Percentiles rank a stretch among this genome's conserved stretches.
Conservation (phyloP, 2,113 vertebrate genomes). For the Pantherophis guttatus region DNA sequence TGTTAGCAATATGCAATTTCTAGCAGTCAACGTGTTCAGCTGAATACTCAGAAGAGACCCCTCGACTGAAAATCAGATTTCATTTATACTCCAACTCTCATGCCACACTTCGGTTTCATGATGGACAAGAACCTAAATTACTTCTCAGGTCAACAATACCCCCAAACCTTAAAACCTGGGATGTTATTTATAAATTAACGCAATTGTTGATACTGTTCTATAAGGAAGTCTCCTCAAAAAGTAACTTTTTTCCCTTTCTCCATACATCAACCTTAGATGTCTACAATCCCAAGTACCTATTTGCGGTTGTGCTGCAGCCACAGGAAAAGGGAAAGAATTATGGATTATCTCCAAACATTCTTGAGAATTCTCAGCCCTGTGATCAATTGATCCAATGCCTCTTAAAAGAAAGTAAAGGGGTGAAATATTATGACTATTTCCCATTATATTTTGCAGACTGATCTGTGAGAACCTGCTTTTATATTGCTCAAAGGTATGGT, state of each 20-base stretch:
- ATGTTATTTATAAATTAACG: background rate
- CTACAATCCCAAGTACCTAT: background rate
- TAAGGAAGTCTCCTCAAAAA: background rate
- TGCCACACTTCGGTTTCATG: background rate
- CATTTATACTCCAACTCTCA: background rate
- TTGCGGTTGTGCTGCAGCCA: background rate
- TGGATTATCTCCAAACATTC: background rate
- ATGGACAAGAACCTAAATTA: background rate
- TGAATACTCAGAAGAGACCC: background rate
- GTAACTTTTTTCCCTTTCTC: background rate
- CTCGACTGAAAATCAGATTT: background rate
- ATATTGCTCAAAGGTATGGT: background rate
- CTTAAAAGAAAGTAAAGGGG: background rate
- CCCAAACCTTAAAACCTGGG: background rate
- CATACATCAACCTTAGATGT: background rate
- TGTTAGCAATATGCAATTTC: background rate
- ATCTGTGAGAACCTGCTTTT: background rate
- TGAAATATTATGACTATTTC: background rate
- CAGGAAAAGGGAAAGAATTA: background rate
- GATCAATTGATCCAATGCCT: background rate
- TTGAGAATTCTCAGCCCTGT: background rate
- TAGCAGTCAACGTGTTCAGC: background rate
- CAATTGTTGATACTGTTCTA: background rate
- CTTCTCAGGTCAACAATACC: background rate
- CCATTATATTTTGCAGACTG: background rate